Evolutionary conservation across 2,113 vertebrate genomes (phyloP).

Genomic region (Lepidiolamprologus cunningtoni): DNA sequence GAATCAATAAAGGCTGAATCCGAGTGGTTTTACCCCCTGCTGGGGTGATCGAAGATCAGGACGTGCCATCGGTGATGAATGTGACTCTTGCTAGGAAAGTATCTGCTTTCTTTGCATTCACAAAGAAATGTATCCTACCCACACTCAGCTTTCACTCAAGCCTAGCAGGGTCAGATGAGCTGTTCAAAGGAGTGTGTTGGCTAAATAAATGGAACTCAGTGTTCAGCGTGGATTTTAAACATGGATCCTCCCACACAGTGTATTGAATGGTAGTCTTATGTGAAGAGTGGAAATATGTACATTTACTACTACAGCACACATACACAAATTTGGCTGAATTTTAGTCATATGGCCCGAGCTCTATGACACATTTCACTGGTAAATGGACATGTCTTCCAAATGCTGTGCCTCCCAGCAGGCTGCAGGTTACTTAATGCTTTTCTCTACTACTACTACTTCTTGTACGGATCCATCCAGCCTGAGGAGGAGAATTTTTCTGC

Average conservation of each 20-base stretch:
- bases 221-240: neutral
- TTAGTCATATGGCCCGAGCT: neutral
- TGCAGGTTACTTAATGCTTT: neutral
- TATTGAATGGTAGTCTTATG: neutral
- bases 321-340: neutral
- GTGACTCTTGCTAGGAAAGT: neutral
- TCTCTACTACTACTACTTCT: neutral
- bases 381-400: neutral
- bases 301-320: neutral
- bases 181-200: no score
- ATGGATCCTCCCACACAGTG: neutral
- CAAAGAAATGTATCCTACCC: neutral
- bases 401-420: neutral
- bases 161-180: neutral
- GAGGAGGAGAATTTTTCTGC: neutral
- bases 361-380: neutral
- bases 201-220: neutral
- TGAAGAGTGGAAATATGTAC: neutral
- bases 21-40: neutral
- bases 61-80: neutral
- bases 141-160: neutral
- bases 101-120: neutral
- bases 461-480: neutral
- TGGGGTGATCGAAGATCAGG: neutral
- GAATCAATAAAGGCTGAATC: slow-evolving; percentile 13